Conservation (phyloP, 2,113 vertebrate species). For the Bambusicola thoracicus region DNA sequence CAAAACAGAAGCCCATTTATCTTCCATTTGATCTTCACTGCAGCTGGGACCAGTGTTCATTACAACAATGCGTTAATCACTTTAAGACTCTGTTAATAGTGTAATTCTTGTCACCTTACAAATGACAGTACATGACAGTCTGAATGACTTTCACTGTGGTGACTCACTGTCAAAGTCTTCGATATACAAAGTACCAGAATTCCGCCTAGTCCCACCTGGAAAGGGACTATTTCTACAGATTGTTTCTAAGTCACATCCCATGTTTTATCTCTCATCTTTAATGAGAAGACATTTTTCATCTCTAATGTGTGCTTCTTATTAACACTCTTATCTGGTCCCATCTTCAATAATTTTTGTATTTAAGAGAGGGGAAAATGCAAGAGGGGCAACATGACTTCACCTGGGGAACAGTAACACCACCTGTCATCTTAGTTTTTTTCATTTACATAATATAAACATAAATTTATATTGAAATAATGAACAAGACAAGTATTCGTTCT, state of each 20-base stretch:
- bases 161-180: neutral
- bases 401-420: neutral
- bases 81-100: neutral
- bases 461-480: neutral
- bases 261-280: neutral
- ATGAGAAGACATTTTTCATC: neutral
- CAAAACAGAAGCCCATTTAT: constrained; percentile 61
- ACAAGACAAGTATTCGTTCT: neutral
- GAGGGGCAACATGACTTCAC: neutral
- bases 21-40: constrained; percentile 63
- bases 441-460: neutral
- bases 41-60: constrained; percentile 57
- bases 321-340: neutral
- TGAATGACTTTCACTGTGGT: neutral
- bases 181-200: neutral
- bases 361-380: neutral
- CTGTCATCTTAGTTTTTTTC: neutral
- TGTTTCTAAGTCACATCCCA: neutral
- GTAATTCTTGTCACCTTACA: neutral
- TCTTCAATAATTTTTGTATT: neutral
- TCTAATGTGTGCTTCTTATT: neutral
- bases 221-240: neutral
- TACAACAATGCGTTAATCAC: neutral
- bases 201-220: neutral
- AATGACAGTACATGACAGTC: neutral